A percentile compares a stretch with the other conserved stretches of the same genome.
These are phyloP conservation scores for Halisarca cf. caerulea DNA, from an alignment of 37 sponge, comb jelly and placozoan species.

Conservation along the genomic window DNA sequence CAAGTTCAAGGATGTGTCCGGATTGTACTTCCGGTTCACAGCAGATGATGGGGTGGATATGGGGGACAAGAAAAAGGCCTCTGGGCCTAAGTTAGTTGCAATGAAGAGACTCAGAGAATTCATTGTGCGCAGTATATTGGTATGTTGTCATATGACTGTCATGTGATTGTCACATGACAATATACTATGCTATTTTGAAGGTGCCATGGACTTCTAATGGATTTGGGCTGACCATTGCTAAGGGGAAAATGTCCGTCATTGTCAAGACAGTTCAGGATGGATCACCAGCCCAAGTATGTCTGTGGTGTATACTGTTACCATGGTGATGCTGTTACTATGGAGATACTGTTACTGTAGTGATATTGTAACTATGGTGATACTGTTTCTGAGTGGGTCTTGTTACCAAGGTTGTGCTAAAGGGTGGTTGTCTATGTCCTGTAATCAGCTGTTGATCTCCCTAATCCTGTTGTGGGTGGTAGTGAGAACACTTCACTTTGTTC, in stretches of 20 bases:
- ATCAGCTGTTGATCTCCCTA: too few relatives aligned
- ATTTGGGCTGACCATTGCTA: background rate
- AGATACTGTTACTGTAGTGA: too few relatives aligned
- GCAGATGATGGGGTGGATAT: conserved; percentile 69
- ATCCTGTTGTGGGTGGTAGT: too few relatives aligned
- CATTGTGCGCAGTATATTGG: background rate
- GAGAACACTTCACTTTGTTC: background rate
- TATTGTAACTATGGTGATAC: too few relatives aligned
- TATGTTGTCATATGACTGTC: background rate
- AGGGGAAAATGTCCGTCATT: background rate
- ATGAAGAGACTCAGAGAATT: background rate
- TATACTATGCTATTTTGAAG: background rate
- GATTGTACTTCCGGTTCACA: conserved; percentile 58
- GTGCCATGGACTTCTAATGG: background rate
- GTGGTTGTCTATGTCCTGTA: background rate
- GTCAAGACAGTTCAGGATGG: background rate
- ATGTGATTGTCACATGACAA: background rate
- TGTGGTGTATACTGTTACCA: too few relatives aligned
- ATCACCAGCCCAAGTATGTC: background rate
- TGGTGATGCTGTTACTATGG: too few relatives aligned
- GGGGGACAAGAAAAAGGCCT: background rate
- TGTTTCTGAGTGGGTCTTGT: too few relatives aligned
- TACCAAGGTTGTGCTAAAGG: too few relatives aligned
- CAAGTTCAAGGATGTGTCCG: conserved; percentile 64
- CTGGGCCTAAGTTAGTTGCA: background rate